Evolutionary conservation across 2,797 vertebrate genomes (phyloP), one percentile per base, ranked within the genome.

Genomic region (Martes flavigula): DNA sequence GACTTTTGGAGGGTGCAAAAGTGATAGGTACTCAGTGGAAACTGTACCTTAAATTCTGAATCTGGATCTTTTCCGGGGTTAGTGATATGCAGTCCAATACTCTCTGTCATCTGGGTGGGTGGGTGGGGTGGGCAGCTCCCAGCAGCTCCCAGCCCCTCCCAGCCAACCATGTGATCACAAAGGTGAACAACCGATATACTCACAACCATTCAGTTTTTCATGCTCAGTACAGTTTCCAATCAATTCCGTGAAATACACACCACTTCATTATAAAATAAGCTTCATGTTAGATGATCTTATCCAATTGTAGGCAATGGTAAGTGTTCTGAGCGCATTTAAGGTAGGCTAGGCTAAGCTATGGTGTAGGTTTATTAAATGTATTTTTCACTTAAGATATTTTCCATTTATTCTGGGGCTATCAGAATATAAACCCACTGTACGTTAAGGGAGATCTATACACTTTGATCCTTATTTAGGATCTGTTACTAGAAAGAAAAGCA

Each of bases 381-480:
- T 79, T 79, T 54, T 79, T 3, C 3, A 54, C 12, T 3, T n/a
- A 73, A 43, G 66, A 11, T 43, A 43, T 25, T 73, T 73, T 40
- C 70, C 23, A 73, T 25, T 43, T 43, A 73, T 13, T 40, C 25
- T 43, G 35, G 70, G 38, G 23, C 40, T 14, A 23, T 54, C 48
- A n/a, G 32, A 75, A 79, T 51, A n/a, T 51, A n/a, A n/a, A 5
- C 46, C 20, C 27, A 13, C 3, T 3, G 3, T 54, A 54, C 7
- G 6, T 23, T 18, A 5, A 79, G 20, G 20, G 32, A 51, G 48
- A 13, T n/a, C 46, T 51, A 54, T 87, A 79, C 83, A 75, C 27
- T 93, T 97, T 97, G 98, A 96, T 97, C 95, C 60, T 90, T 97
- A 90, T 95, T 97, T 98, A 94, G 94, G 90, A 96, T 96, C 87